Evolutionary conservation across 2,888 invertebrate genomes (phyloP).

Genomic region (Nomada ruficornis): DNA sequence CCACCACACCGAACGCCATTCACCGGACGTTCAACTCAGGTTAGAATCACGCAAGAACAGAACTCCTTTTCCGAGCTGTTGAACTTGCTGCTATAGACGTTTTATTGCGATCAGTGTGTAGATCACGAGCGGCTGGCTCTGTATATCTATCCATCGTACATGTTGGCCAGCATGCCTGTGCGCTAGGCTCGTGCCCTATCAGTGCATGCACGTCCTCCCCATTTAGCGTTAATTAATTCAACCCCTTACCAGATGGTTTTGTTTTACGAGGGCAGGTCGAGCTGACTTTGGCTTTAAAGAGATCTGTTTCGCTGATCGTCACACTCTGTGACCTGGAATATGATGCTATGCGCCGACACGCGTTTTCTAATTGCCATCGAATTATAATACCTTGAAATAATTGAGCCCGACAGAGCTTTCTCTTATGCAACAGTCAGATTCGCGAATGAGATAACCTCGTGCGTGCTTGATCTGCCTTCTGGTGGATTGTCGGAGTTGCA

Average conservation of each 20-base stretch:
- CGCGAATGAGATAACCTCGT: conserved; percentile 1
- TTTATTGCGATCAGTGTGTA: conserved; percentile 58
- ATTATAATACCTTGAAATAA: conserved; percentile 17
- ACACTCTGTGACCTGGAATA: not conserved
- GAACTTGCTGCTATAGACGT: conserved; percentile 67
- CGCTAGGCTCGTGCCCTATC: conserved; percentile 47
- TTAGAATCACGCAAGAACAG: conserved; percentile 80
- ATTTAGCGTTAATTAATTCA: conserved; percentile 56
- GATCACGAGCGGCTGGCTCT: conserved; percentile 38
- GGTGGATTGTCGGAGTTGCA: not conserved
- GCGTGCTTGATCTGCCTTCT: conserved; percentile 27
- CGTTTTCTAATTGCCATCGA: conserved; percentile 39
- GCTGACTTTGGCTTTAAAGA: conserved; percentile 40
- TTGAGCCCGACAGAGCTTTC: not conserved
- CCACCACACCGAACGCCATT: conserved; percentile 80
- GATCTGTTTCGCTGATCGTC: conserved; percentile 47
- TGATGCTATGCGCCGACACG: conserved; percentile 12
- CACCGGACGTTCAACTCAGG: conserved; percentile 82
- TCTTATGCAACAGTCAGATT: not conserved
- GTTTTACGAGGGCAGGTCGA: conserved; percentile 51
- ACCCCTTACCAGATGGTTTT: conserved; percentile 40
- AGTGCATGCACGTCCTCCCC: conserved; percentile 54
- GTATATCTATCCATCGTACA: conserved; percentile 1
- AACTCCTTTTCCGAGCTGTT: conserved; percentile 74
- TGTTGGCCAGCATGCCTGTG: conserved; percentile 14